Conservation (phyloP, 1,140 invertebrate genomes). For the Drosophila pseudoananassae region DNA sequence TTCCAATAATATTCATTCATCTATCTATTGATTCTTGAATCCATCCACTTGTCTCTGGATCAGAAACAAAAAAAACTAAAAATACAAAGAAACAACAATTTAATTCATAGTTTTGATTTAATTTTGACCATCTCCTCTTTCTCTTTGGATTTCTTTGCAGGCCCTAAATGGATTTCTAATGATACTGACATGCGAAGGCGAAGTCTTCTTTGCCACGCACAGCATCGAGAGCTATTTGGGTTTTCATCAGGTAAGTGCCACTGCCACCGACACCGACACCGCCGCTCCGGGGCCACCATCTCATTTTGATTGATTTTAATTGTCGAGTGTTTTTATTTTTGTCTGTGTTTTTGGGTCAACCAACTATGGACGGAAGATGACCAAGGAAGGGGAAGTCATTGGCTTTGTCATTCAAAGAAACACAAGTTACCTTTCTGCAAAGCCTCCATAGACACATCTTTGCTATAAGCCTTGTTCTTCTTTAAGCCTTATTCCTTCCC, state of each 20-base stretch:
- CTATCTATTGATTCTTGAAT: slow-evolving; percentile 49
- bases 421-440: too few species aligned
- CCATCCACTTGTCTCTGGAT: slow-evolving; percentile 31
- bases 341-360: slow-evolving; percentile 48
- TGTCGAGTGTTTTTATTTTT: slow-evolving; percentile 37
- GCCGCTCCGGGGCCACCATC: not conserved
- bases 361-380: slow-evolving; percentile 39
- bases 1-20: slow-evolving; percentile 41
- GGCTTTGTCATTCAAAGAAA: not conserved
- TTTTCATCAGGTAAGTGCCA: slow-evolving; percentile 97
- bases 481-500: too few species aligned
- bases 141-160: slow-evolving; percentile 87
- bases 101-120: slow-evolving; percentile 82
- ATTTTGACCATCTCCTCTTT: slow-evolving; percentile 52
- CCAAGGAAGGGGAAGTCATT: slow-evolving; percentile 19
- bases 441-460: too few species aligned
- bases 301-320: slow-evolving; percentile 78
- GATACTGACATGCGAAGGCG: slow-evolving; percentile 98
- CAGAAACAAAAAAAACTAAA: slow-evolving; percentile 18
- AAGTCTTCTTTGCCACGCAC: slow-evolving; percentile 99
- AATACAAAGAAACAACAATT: slow-evolving; percentile 34
- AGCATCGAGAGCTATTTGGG: slow-evolving; percentile 99
- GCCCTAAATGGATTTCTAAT: slow-evolving; percentile 99
- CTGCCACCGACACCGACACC: not conserved
- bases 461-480: too few species aligned